Base-by-base conservation (phyloP, 2,797 vertebrate species). In the Pseudotriccus pelzelni region DNA sequence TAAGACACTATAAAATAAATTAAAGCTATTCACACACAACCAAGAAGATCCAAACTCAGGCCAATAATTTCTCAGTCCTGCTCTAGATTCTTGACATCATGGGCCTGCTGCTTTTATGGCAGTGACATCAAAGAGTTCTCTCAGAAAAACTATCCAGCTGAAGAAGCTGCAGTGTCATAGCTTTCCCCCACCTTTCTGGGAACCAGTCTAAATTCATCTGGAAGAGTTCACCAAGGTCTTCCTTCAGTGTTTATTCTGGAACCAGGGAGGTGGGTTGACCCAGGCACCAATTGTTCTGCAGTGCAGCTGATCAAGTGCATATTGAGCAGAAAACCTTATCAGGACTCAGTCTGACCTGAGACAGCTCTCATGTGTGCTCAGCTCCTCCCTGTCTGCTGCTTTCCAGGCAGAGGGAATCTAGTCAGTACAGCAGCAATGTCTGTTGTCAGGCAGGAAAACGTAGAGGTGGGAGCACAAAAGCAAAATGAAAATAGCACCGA, bases 241-340 rank as follows among this genome's bases (percentile, higher is more conserved):
- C 70, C 75, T 70, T 39, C 50, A 83, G 32, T 73, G 75, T 74
- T 94, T 92, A 60, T 49, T 91, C 64, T 92, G 82, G 89, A 68
- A 34, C 10, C 4, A 0, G 28, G 34, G 37, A 84, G 27, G 24
- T 21, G 9, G 17, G 34, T 32, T 59, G 72, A 77, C 82, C 30
- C 41, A 13, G 0, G 0, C 17, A 37, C 24, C 63, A 87, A 14
- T 14, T 87, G 75, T 66, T 79, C 64, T 82, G 60, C 27, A 30
- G 3, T 56, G 63, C 47, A 81, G 70, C 67, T 74, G 70, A 87
- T 59, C 32, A 21, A 86, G 64, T 37, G 56, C 32, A 58, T 74
- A n/a, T 41, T 73, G 30, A 62, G 49, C 22, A 63, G 52, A 60
- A 52, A 25, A 34, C 46, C 15, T 91, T 72, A 77, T 20, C 84